Base-by-base conservation (phyloP, 1,140 invertebrate genomes). In the Orussus abietinus region DNA sequence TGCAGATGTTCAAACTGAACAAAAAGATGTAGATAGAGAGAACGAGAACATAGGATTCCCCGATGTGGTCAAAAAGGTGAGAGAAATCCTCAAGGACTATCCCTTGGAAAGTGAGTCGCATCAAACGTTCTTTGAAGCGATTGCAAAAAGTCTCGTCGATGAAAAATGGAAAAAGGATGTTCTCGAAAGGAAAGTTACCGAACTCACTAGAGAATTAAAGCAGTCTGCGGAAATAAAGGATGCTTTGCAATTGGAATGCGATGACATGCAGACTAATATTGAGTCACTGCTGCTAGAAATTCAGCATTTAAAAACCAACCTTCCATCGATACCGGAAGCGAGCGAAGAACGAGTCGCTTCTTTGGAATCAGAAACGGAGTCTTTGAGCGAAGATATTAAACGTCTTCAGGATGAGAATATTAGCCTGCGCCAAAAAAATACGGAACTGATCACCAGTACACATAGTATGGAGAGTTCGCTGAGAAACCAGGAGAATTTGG, bases 401-500 rank as follows among this genome's bases (percentile, higher is more conserved):
- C 53, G 53, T 3, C 55, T 83, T 1, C 75, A 75, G 55, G 53
- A 66, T 12, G 78, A 82, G 50, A 75, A 80, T 28, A 67, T 77
- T 37, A 64, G 69, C 18, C 52, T 82, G 11, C 75, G 75, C 51
- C 64, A 62, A 13, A 57, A 76, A 11, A 77, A 80, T 45, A 61
- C 71, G 5, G 65, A 76, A 34, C 62, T 77, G 17, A 57, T 63
- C 5, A 48, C 55, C 17, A 61, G 53, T 1, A 33, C 51, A 5
- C 38, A 40, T 5, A 42, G 42, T 12, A 26, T 55, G 11, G 48
- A 55, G 20, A 49, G 28, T 3, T 35, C 46, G 14, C 26, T 62
- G 5, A 48, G 52, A 14, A 57, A 41, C 37, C 59, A 67, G 17
- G 51, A 55, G 3, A 52, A 61, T 21, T 25, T 60, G 9, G 49